Conservation (phyloP, 2,888 invertebrate species). For the Clivina fossor region DNA sequence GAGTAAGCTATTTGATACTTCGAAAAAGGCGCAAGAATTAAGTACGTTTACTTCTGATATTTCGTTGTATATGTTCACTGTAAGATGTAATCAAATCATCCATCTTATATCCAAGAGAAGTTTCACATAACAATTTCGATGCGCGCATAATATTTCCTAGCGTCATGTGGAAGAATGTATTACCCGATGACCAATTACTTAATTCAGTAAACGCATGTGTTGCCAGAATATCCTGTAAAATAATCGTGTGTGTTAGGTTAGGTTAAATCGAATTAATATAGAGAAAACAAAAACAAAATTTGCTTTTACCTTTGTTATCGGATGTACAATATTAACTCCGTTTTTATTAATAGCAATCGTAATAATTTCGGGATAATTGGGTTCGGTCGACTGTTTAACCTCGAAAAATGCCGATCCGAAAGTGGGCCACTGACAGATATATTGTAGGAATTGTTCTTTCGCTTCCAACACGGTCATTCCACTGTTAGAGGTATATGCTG, state of each 20-base stretch:
- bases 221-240: constrained; percentile 74
- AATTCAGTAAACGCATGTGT: constrained; percentile 86
- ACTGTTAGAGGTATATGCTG: constrained; percentile 64
- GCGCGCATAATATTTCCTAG: constrained; percentile 93
- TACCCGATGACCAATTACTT: constrained; percentile 94
- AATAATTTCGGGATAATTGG: constrained; percentile 81
- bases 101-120: constrained; percentile 93
- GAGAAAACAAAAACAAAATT: background rate
- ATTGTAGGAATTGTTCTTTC: constrained; percentile 76
- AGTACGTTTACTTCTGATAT: constrained; percentile 16
- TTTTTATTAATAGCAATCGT: constrained; percentile 88
- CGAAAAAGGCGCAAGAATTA: no score
- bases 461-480: constrained; percentile 69
- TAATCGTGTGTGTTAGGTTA: no score
- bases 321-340: constrained; percentile 88
- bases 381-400: constrained; percentile 88
- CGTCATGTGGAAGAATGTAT: constrained; percentile 92
- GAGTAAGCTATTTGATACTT: background rate
- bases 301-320: constrained; percentile 79
- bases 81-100: constrained; percentile 94
- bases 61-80: constrained; percentile 62
- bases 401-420: constrained; percentile 97
- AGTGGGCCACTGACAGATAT: constrained; percentile 78
- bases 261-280: constrained; percentile 33
- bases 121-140: constrained; percentile 86